Evolutionary conservation across 2,888 invertebrate species (phyloP).

Genomic region (Phragmatobia fuliginosa): DNA sequence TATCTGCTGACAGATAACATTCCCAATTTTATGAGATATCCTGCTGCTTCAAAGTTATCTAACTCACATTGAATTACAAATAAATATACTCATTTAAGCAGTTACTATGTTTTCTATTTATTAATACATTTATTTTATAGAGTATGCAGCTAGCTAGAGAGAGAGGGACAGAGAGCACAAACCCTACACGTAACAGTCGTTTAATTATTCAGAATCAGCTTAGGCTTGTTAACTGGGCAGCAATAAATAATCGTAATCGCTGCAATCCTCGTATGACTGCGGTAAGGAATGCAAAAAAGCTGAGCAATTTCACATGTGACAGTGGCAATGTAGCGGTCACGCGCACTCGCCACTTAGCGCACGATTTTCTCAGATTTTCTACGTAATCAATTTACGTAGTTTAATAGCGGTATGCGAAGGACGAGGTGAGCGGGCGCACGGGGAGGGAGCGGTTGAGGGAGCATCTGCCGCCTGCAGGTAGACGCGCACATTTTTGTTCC

Average conservation of each 20-base stretch:
- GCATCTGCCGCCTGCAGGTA: constrained; percentile 77
- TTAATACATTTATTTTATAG: constrained; percentile 7
- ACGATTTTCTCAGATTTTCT: constrained; percentile 83
- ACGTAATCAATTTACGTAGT: constrained; percentile 81
- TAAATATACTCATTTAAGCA: not conserved
- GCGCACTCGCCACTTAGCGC: constrained; percentile 67
- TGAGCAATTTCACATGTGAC: constrained; percentile 67
- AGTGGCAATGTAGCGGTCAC: constrained; percentile 65
- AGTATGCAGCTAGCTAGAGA: constrained; percentile 19
- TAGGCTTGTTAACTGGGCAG: constrained; percentile 56
- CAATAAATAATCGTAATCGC: constrained; percentile 70
- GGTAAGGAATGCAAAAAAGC: constrained; percentile 72
- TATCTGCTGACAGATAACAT: constrained; percentile 16
- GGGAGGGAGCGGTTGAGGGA: constrained; percentile 38
- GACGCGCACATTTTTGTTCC: constrained; percentile 80
- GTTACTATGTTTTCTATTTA: constrained; percentile 2
- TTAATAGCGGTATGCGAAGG: constrained; percentile 66
- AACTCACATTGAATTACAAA: constrained; percentile 10
- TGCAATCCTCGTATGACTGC: constrained; percentile 64
- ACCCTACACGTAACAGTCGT: constrained; percentile 44
- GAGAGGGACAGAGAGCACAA: constrained; percentile 28
- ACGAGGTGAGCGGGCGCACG: constrained; percentile 45
- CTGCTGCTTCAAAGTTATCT: constrained; percentile 16
- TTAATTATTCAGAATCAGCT: constrained; percentile 51
- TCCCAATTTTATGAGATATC: constrained; percentile 19